Evolutionary conservation across 2,113 vertebrate species (phyloP).

Genomic region (Gallinago jamesoni): DNA sequence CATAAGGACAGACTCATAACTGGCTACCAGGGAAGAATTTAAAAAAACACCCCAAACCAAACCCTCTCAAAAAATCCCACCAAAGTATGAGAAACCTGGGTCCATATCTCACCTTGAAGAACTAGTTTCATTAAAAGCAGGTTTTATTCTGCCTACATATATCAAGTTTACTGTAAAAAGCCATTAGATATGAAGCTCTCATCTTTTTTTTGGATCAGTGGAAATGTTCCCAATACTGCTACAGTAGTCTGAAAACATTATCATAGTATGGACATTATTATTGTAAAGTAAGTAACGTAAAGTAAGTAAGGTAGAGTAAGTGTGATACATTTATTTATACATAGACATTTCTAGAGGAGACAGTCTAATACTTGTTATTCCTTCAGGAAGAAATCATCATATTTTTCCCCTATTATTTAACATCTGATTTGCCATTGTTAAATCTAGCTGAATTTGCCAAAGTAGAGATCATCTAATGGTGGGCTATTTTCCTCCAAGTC

Average conservation of each 20-base stretch:
- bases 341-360: background rate
- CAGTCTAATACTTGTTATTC: background rate
- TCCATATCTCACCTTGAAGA: background rate
- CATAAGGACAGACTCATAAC: background rate
- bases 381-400: background rate
- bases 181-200: background rate
- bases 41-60: background rate
- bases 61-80: rapidly evolving
- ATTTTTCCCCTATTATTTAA: background rate
- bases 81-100: background rate
- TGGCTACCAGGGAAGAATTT: background rate
- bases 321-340: background rate
- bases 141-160: background rate
- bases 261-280: background rate
- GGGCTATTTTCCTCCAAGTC: background rate
- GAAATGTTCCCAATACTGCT: background rate
- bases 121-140: background rate
- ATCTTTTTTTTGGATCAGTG: background rate
- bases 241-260: background rate
- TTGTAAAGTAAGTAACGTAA: background rate
- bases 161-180: background rate
- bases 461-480: background rate
- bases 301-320: background rate
- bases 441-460: background rate
- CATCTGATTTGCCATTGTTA: background rate